Conservation (phyloP, 2,797 vertebrate species). For the Pyrocephalus nanus region DNA sequence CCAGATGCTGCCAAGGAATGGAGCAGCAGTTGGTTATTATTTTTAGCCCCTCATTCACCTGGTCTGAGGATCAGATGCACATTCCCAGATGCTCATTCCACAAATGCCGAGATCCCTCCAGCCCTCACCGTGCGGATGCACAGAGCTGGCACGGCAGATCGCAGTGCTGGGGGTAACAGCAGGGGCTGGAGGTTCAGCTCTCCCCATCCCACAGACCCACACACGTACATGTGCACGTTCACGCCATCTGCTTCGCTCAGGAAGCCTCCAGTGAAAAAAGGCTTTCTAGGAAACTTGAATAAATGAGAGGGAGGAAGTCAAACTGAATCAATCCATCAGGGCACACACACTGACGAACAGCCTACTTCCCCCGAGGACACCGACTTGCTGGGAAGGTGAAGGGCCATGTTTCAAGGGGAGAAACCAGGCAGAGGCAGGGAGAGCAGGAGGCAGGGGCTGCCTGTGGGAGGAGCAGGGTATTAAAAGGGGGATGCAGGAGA, state of each 20-base stretch:
- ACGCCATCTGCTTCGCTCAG: background rate
- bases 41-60: constrained; percentile 14
- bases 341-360: background rate
- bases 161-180: background rate
- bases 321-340: background rate
- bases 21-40: constrained; percentile 29
- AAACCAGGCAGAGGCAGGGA: background rate
- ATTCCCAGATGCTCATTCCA: constrained; percentile 65
- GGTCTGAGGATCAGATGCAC: constrained; percentile 21
- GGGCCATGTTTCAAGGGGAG: background rate
- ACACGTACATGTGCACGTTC: background rate
- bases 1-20: constrained; percentile 8
- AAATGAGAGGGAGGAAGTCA: background rate
- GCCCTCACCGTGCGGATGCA: background rate
- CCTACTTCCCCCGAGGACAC: background rate
- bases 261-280: constrained; percentile 30
- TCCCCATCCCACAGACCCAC: background rate
- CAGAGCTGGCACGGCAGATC: background rate
- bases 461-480: accelerated
- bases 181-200: background rate
- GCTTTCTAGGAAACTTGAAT: constrained; percentile 50
- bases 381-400: background rate
- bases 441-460: background rate
- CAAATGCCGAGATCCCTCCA: constrained; percentile 33
- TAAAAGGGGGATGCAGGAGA: background rate